These are phyloP conservation scores for Strigamia transsilvanica DNA, from an alignment of 2,888 invertebrate genomes.

Conservation along the genomic window DNA sequence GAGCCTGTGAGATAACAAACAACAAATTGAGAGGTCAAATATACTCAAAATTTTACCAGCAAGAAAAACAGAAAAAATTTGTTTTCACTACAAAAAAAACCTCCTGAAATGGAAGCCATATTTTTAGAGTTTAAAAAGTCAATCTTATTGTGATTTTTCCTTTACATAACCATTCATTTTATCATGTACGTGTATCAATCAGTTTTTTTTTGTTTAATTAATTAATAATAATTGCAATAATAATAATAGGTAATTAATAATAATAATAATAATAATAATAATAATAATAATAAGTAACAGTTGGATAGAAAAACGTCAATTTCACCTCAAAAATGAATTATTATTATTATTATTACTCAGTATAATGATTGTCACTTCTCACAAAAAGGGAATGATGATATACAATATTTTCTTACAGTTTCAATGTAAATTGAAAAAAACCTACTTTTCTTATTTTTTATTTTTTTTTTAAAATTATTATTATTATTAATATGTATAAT, in stretches of 20 bases:
- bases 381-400: conserved; percentile 20
- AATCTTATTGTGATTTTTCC: neutral
- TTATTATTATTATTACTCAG: conserved; percentile 16
- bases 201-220: neutral
- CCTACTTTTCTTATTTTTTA: neutral
- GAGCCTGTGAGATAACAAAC: conserved; percentile 20
- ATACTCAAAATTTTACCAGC: conserved; percentile 18
- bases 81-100: conserved; percentile 33
- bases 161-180: conserved; percentile 14
- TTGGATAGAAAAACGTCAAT: conserved; percentile 18
- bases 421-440: neutral
- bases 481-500: conserved; percentile 18
- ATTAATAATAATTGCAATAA: neutral
- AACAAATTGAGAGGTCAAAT: conserved; percentile 20
- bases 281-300: conserved; percentile 20
- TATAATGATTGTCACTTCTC: conserved; percentile 20
- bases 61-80: conserved; percentile 39
- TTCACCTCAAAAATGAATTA: conserved; percentile 20
- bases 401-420: neutral
- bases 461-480: neutral
- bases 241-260: neutral
- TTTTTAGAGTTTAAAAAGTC: neutral
- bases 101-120: conserved; percentile 33
- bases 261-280: conserved; percentile 20
- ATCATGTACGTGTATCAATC: neutral